phyloP scores from a whole-genome alignment of 2,888 invertebrate genomes.

The Elgonia sp. region DNA sequence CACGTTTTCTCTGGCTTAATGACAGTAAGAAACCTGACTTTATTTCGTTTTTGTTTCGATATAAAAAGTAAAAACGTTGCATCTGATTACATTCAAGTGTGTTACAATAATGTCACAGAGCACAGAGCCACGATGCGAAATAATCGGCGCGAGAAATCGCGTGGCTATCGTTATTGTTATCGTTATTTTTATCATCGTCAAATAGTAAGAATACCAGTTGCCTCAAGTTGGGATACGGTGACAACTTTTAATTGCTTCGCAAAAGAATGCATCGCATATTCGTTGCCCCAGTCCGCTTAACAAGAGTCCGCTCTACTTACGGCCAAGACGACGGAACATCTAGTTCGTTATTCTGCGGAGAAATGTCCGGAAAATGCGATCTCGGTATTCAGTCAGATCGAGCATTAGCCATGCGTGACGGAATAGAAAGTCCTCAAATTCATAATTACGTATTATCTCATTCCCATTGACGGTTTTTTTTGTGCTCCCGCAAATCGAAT shows the following conservation, averaged over 20 bases:
- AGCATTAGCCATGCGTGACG: slow-evolving; percentile 81
- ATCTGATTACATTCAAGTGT: slow-evolving; percentile 48
- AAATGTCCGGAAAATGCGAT: slow-evolving; percentile 72
- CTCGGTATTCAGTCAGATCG: slow-evolving; percentile 80
- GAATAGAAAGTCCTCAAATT: slow-evolving; percentile 79
- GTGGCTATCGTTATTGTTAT: too few relatives aligned
- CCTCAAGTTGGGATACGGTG: slow-evolving; percentile 32
- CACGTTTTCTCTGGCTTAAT: slow-evolving; percentile 35
- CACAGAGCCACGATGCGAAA: not conserved
- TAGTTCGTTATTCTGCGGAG: slow-evolving; percentile 67
- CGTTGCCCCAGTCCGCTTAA: slow-evolving; percentile 69
- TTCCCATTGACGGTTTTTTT: slow-evolving; percentile 49
- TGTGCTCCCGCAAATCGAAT: slow-evolving; percentile 12
- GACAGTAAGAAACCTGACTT: slow-evolving; percentile 27
- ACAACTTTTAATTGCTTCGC: slow-evolving; percentile 53
- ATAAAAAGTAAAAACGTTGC: slow-evolving; percentile 57
- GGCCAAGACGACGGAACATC: slow-evolving; percentile 59
- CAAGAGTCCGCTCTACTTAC: slow-evolving; percentile 73
- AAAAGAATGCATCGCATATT: slow-evolving; percentile 46
- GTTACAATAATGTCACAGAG: slow-evolving; percentile 2
- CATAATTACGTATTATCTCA: slow-evolving; percentile 76
- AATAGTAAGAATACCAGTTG: slow-evolving; percentile 30
- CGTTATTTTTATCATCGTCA: slow-evolving; percentile 24
- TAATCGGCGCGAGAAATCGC: slow-evolving; percentile 29
- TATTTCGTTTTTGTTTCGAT: slow-evolving; percentile 1